Conservation (phyloP, 1,140 invertebrate species). For the Drosophila funebris region DNA sequence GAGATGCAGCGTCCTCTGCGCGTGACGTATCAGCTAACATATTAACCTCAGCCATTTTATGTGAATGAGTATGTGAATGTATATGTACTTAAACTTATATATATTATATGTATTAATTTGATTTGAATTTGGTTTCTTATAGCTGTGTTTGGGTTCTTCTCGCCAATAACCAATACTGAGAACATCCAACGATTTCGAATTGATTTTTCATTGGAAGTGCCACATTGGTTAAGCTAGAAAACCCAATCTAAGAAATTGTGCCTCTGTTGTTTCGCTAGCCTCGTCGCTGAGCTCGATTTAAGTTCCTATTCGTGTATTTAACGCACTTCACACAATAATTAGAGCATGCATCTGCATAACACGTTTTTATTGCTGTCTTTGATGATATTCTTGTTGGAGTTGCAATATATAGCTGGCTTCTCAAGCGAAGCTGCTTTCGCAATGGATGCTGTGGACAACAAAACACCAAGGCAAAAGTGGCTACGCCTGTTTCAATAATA, state of each 20-base stretch:
- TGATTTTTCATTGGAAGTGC: slow-evolving; percentile 78
- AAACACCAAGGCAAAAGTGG: slow-evolving; percentile 64
- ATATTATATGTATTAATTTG: slow-evolving; percentile 2
- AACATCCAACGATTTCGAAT: slow-evolving; percentile 80
- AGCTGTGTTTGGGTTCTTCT: slow-evolving; percentile 63
- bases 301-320: neutral
- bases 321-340: slow-evolving; percentile 39
- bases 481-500: slow-evolving; percentile 21
- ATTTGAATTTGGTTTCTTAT: slow-evolving; percentile 36
- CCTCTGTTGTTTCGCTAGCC: neutral
- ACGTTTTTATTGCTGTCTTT: slow-evolving; percentile 30
- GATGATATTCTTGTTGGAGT: slow-evolving; percentile 14
- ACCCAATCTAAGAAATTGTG: slow-evolving; percentile 34
- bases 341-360: slow-evolving; percentile 38
- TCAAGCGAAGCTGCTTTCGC: slow-evolving; percentile 38
- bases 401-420: slow-evolving; percentile 31
- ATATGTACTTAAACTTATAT: slow-evolving; percentile 20
- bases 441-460: slow-evolving; percentile 48
- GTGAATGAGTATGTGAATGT: slow-evolving; percentile 6
- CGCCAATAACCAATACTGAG: slow-evolving; percentile 83
- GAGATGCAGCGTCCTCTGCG: neutral
- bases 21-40: slow-evolving; percentile 1
- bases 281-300: neutral
- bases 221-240: slow-evolving; percentile 82
- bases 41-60: slow-evolving; percentile 38